Percentiles rank a stretch among this genome's conserved stretches.
phyloP scores from a whole-genome alignment of 2,888 invertebrate genomes.

The Alloplasta piceator region DNA sequence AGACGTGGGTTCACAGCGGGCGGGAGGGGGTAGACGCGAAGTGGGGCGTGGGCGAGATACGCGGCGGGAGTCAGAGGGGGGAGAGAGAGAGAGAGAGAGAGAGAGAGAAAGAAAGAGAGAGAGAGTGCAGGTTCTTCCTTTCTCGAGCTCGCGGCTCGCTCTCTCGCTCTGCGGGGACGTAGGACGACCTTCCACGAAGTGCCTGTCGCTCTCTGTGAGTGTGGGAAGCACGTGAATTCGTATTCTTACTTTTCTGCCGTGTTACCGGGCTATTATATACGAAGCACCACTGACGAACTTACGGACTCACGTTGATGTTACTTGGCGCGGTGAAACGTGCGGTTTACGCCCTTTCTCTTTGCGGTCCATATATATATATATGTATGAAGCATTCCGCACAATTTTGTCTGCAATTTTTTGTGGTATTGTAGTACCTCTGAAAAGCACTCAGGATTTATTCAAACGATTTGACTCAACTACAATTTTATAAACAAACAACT shows the following conservation, averaged over 20 bases:
- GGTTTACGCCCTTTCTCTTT: too few relatives aligned
- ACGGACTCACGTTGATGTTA: too few relatives aligned
- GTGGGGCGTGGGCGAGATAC: background rate
- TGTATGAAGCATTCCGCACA: too few relatives aligned
- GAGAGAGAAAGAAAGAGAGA: conserved; percentile 31
- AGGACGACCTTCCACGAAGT: conserved; percentile 71
- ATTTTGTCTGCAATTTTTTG: too few relatives aligned
- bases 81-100: conserved; percentile 25
- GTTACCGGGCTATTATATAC: background rate
- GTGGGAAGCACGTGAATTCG: conserved; percentile 62
- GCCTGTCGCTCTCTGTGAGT: conserved; percentile 38
- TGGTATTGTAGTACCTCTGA: too few relatives aligned
- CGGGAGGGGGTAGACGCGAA: conserved; percentile 29
- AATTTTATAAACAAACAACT: too few relatives aligned
- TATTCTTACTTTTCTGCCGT: conserved; percentile 47
- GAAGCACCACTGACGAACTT: background rate
- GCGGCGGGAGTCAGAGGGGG: background rate
- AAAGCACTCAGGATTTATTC: too few relatives aligned
- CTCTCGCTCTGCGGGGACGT: conserved; percentile 58
- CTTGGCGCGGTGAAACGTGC: too few relatives aligned
- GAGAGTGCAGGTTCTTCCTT: conserved; percentile 13
- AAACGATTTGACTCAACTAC: too few relatives aligned
- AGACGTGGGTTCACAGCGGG: conserved; percentile 9
- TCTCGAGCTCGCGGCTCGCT: too few relatives aligned
- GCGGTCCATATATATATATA: background rate